These are phyloP conservation scores for Todus mexicanus DNA, from an alignment of 2,797 vertebrate species.

Conservation along the genomic window DNA sequence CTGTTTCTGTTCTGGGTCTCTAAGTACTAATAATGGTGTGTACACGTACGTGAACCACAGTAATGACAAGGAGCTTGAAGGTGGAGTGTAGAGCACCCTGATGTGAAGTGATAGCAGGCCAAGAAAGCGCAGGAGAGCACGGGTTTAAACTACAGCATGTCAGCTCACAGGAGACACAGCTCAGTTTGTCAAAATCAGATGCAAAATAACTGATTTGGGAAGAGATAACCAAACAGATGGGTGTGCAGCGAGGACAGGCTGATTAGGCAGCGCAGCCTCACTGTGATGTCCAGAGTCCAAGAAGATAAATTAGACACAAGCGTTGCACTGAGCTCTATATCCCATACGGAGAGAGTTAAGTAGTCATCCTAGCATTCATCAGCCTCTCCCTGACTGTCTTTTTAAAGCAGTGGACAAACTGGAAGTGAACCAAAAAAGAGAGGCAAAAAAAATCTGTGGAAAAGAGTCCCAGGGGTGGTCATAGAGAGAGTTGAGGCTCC, in stretches of 20 bases:
- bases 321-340: neutral
- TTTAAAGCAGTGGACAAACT: neutral
- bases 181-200: neutral
- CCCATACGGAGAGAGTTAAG: neutral
- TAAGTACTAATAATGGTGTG: neutral
- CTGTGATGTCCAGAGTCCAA: neutral
- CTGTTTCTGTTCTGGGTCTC: neutral
- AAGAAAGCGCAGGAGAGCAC: neutral
- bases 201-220: neutral
- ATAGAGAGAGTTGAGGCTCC: neutral
- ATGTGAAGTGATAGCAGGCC: neutral
- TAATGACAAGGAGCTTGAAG: neutral
- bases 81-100: neutral
- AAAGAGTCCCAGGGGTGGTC: rapidly evolving
- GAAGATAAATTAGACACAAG: neutral
- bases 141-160: neutral
- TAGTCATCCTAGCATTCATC: neutral
- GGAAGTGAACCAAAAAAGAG: neutral
- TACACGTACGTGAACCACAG: neutral
- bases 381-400: neutral
- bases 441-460: neutral
- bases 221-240: neutral
- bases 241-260: neutral
- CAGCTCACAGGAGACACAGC: too few species aligned
- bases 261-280: neutral